Base-by-base conservation (phyloP, 2,797 vertebrate genomes). In the Coregonus ussuriensis region DNA sequence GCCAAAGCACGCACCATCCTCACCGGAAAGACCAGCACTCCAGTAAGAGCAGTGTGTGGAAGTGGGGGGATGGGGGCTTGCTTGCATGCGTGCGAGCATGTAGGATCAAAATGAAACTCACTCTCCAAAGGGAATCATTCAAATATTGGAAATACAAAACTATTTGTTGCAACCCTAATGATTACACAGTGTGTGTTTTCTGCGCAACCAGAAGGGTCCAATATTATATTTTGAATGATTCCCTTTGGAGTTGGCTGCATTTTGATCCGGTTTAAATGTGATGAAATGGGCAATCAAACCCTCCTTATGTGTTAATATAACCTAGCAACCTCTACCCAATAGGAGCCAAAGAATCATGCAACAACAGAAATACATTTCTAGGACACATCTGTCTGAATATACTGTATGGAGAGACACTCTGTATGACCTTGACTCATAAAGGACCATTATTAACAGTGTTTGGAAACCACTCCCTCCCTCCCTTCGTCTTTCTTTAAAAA, bases 1-100 rank as follows among this genome's bases (percentile, higher is more conserved):
- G 94, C 96, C 41, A 98, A 97, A 91, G 97, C 98, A 25, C 93
- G 96, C 18, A 93, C 96, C 82, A 97, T 98, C 82, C 96, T 99
- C 47, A 96, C 96, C 0, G 98, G 98, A 56, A 99, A 97, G 89
- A 94, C 95, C 79, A 95, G 83, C 91, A 94, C 93, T 83, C 94
- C 96, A 80, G 98, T 99, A 94, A 47, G 21, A 14, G 5, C 9
- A 21, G 52, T 78, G 67, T 47, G 41, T 47, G 9, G 9, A 47
- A 47, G 41, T 47, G 2, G 41, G 41, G 9, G 0, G 41, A 0
- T 47, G 0, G 41, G 9, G 41, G 9, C 41, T 47, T 47, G 18
- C 5, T 63, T 54, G 76, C 70, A 71, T 74, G 77, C 67, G 67
- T 65, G 72, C 66, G 72, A 18, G 59, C 53, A 35, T 68, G 74